Evolutionary conservation across 2,888 invertebrate species (phyloP).

Genomic region (Flexamia atlantica): DNA sequence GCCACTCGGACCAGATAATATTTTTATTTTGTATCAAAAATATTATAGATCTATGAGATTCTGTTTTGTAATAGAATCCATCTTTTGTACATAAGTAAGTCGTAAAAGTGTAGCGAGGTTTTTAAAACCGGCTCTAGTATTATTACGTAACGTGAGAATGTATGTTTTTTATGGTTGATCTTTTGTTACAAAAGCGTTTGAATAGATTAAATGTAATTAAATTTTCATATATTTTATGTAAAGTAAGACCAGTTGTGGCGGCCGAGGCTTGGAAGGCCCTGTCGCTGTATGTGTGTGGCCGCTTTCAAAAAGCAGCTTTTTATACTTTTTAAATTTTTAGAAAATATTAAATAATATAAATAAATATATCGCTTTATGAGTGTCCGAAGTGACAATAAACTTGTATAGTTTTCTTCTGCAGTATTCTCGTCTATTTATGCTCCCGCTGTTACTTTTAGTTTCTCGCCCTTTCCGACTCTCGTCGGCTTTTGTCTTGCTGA

Average conservation of each 20-base stretch:
- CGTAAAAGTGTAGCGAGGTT: constrained; percentile 58
- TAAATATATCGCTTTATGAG: constrained; percentile 60
- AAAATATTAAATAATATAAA: constrained; percentile 63
- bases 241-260: constrained; percentile 51
- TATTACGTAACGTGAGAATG: constrained; percentile 61
- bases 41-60: constrained; percentile 57
- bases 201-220: constrained; percentile 63
- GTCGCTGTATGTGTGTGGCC: constrained; percentile 49
- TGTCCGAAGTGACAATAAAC: constrained; percentile 61
- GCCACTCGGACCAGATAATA: constrained; percentile 50
- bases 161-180: constrained; percentile 63
- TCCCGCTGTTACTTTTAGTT: constrained; percentile 23
- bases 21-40: constrained; percentile 63
- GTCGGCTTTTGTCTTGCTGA: constrained; percentile 9
- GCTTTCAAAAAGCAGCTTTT: constrained; percentile 66
- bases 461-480: constrained; percentile 23
- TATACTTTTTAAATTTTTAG: constrained; percentile 62
- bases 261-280: constrained; percentile 33
- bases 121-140: constrained; percentile 63
- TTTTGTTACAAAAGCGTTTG: constrained; percentile 63
- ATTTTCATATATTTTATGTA: constrained; percentile 65
- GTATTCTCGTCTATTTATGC: constrained; percentile 50
- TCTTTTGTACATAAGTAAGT: constrained; percentile 54
- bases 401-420: constrained; percentile 54
- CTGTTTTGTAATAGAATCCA: constrained; percentile 57